Percentiles rank a stretch among this genome's conserved stretches.
These are phyloP conservation scores for Heterodera filipjevi DNA, from an alignment of 2,888 invertebrate species.

Conservation along the genomic window DNA sequence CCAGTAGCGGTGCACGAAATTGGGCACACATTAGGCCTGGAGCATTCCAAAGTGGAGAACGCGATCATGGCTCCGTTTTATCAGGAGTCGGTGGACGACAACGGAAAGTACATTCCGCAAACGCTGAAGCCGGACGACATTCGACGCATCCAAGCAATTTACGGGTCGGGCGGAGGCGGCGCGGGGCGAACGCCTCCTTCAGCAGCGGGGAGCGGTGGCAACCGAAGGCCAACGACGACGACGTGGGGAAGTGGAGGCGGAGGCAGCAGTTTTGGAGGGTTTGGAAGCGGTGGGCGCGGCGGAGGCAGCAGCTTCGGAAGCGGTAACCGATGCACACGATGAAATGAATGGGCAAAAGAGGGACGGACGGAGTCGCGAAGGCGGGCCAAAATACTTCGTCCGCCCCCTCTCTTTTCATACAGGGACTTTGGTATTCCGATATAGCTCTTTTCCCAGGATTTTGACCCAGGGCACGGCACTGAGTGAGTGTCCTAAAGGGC, in stretches of 20 bases:
- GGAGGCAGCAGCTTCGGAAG: not conserved
- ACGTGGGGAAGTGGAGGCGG: constrained; percentile 10
- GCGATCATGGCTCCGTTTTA: constrained; percentile 65
- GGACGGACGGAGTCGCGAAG: no score
- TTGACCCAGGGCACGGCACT: no score
- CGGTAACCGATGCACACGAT: not conserved
- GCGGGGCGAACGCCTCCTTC: no score
- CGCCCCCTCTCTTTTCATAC: no score
- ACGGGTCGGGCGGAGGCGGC: constrained; percentile 43
- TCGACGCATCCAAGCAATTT: constrained; percentile 60
- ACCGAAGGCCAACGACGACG: constrained; percentile 20
- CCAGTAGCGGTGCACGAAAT: constrained; percentile 64
- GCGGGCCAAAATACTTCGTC: no score
- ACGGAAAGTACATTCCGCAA: constrained; percentile 56
- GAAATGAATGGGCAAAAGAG: no score
- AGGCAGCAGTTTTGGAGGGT: constrained; percentile 17
- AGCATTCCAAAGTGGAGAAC: constrained; percentile 54
- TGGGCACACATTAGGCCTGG: constrained; percentile 51
- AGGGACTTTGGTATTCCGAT: no score
- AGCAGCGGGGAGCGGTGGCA: constrained; percentile 19
- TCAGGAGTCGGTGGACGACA: constrained; percentile 55
- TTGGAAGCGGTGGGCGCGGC: not conserved
- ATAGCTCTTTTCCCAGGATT: no score
- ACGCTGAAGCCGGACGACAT: constrained; percentile 57
- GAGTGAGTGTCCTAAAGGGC: no score